phyloP scores from a whole-genome alignment of 2,888 invertebrate genomes.

The Hydriomena furcata region DNA sequence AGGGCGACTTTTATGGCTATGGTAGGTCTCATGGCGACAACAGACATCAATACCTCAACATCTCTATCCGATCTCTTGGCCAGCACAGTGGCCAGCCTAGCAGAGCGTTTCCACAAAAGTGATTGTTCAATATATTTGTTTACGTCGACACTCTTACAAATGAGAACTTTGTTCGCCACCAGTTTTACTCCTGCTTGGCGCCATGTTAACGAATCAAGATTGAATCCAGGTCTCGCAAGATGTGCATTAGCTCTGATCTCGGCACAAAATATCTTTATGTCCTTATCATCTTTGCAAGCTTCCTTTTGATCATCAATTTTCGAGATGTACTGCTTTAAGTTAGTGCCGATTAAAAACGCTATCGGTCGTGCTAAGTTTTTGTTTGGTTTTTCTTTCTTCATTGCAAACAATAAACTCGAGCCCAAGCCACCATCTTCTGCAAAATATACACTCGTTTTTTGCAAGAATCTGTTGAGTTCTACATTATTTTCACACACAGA shows the following conservation, averaged over 20 bases:
- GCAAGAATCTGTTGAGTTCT: neutral
- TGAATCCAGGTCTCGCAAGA: constrained; percentile 2
- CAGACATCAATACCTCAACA: constrained; percentile 1
- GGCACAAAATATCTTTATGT: neutral
- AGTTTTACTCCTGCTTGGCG: constrained; percentile 2
- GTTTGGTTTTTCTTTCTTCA: neutral
- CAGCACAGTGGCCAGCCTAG: neutral
- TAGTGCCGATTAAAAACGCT: neutral
- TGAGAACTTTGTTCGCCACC: neutral
- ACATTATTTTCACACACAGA: neutral
- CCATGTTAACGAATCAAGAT: neutral
- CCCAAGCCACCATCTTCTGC: constrained; percentile 4
- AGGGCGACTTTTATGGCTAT: constrained; percentile 5
- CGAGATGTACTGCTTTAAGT: neutral
- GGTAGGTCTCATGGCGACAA: neutral
- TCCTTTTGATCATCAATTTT: neutral
- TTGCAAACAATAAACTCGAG: neutral
- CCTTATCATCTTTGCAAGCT: neutral
- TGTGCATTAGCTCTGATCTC: constrained; percentile 6
- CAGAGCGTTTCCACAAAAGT: constrained; percentile 5
- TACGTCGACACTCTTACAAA: constrained; percentile 1
- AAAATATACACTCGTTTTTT: constrained; percentile 1
- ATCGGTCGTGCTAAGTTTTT: constrained; percentile 4
- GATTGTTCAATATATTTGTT: constrained; percentile 1
- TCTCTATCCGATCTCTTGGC: constrained; percentile 2